Conservation (phyloP, 2,113 vertebrate species). For the Nerophis lumbriciformis region DNA sequence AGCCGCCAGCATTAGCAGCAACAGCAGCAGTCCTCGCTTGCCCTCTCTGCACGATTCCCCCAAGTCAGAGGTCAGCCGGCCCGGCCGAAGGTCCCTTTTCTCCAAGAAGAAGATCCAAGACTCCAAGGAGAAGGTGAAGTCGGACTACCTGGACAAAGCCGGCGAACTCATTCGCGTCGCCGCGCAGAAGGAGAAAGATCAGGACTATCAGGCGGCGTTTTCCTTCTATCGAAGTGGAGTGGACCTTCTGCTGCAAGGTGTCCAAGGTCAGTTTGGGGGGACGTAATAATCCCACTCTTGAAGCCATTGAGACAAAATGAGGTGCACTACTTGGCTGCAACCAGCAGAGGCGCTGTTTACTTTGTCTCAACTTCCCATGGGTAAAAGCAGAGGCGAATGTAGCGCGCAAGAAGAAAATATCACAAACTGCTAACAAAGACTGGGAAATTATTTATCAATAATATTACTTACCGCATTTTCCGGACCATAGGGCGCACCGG, state of each 20-base stretch:
- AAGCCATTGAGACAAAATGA: neutral
- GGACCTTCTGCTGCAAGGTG: conserved; percentile 91
- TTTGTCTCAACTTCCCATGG: no score
- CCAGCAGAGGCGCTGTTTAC: neutral
- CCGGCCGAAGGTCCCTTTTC: conserved; percentile 70
- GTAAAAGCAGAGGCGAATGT: no score
- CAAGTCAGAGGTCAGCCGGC: conserved; percentile 73
- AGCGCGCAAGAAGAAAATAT: no score
- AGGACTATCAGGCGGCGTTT: conserved; percentile 86
- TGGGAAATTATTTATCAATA: no score
- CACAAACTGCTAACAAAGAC: neutral
- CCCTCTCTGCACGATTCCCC: conserved; percentile 49
- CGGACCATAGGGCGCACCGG: no score
- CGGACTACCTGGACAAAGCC: conserved; percentile 88
- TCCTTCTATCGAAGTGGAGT: conserved; percentile 87
- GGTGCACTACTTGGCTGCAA: neutral
- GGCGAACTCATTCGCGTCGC: conserved; percentile 87
- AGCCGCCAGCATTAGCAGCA: conserved; percentile 53
- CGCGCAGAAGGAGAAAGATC: conserved; percentile 85
- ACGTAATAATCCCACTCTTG: no score
- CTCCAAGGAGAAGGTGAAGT: conserved; percentile 56
- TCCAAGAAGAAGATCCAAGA: conserved; percentile 62
- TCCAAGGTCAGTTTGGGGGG: conserved; percentile 81
- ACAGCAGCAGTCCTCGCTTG: conserved; percentile 61
- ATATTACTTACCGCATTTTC: no score